Base-by-base conservation (phyloP, 2,888 invertebrate genomes). In the Polymixis lichenea region DNA sequence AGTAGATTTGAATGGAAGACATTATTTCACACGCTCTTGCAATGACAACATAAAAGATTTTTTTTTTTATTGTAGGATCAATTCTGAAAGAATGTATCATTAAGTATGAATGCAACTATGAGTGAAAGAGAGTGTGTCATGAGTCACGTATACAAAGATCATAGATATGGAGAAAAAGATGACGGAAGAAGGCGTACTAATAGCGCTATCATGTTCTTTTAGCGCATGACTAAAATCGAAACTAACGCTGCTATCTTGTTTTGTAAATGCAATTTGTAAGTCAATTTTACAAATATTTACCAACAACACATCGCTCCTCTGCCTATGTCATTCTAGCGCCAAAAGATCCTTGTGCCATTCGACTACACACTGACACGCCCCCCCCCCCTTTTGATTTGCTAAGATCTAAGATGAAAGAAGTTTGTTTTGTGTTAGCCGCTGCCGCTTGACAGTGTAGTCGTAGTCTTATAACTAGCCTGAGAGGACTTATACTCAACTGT, bases 401-500 rank as follows among this genome's bases (percentile, higher is more conserved):
- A 65, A 22, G 49, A 1, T 53, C 2, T 46, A 51, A 56, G 4
- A 5, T 60, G 0, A n/a, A 53, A 46, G 0, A 0, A 1, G 13
- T 51, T 28, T 22, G 9, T 32, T 11, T 17, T 17, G 1, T 13
- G 8, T 13, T 28, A 13, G 3, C 46, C 51, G 65, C 69, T 43
- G 7, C 13, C 22, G n/a, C 49, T 56, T 60, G 1, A 5, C n/a
- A 69, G 0, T 78, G 28, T 78, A 1, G 13, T 19, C 38, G 2
- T 2, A 46, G 17, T n/a, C 19, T 58, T 58, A 43, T 17, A 5
- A 2, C 3, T 25, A 46, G 28, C 66, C 43, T 78, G 49, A 38
- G 71, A 83, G 11, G 64, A 55, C 25, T 38, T 17, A 15, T 61
- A 2, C 9, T 56, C 43, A 22, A 71, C 53, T 53, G 17, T 49